These are phyloP conservation scores for Torymus texanus DNA, from an alignment of 2,888 invertebrate species.

Conservation along the genomic window DNA sequence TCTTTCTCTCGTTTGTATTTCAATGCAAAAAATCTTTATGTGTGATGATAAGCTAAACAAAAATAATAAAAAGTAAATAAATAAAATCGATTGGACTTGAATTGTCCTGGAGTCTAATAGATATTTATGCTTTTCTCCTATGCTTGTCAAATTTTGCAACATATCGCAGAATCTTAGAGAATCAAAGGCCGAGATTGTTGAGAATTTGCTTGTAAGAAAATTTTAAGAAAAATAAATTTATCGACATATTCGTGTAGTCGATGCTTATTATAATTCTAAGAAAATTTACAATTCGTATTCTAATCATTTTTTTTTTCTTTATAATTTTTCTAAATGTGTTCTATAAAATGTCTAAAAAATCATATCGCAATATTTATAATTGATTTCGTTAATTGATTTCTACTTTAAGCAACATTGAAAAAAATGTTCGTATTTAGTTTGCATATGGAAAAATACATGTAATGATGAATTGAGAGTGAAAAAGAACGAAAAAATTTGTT, in stretches of 20 bases:
- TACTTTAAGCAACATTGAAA: conserved; percentile 20
- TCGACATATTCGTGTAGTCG: conserved; percentile 32
- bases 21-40: conserved; percentile 40
- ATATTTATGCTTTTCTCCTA: conserved; percentile 57
- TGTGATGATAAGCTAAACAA: conserved; percentile 43
- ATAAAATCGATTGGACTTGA: conserved; percentile 38
- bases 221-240: conserved; percentile 26
- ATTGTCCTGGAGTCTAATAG: conserved; percentile 64
- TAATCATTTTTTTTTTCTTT: conserved; percentile 27
- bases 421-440: conserved; percentile 33
- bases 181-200: conserved; percentile 45
- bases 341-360: conserved; percentile 40
- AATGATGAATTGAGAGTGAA: conserved; percentile 21
- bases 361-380: conserved; percentile 35
- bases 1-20: conserved; percentile 42
- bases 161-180: conserved; percentile 64
- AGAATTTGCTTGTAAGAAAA: conserved; percentile 51
- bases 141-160: conserved; percentile 68
- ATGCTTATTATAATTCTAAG: conserved; percentile 41
- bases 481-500: conserved; percentile 35
- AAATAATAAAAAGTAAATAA: conserved; percentile 41
- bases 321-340: conserved; percentile 44
- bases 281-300: conserved; percentile 43
- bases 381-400: conserved; percentile 27
- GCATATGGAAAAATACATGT: conserved; percentile 37